Evolutionary conservation across 2,888 invertebrate species (phyloP).

Genomic region (Trachelus troglodyta): DNA sequence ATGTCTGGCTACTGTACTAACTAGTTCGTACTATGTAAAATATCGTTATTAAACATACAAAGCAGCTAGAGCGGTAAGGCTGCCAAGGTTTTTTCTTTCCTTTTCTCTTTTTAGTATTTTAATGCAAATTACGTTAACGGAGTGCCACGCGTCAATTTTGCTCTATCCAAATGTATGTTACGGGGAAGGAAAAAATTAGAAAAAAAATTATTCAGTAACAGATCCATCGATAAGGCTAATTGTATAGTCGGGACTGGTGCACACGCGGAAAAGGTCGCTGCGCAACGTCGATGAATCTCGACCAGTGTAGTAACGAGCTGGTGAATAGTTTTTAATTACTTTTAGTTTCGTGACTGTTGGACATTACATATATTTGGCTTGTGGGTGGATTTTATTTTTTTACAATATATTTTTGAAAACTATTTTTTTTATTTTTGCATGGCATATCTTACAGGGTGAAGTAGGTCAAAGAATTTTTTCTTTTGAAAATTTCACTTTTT

Average conservation of each 20-base stretch:
- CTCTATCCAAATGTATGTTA: not conserved
- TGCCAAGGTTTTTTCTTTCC: not conserved
- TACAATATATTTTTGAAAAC: not conserved
- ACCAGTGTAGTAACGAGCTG: not conserved
- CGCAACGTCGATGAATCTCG: not conserved
- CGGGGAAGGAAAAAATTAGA: not conserved
- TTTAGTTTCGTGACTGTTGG: not conserved
- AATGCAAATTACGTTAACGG: not conserved
- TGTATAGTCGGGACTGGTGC: not conserved
- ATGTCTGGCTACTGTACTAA: not conserved
- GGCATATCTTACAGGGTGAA: not conserved
- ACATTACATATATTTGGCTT: not conserved
- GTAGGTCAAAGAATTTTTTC: not conserved
- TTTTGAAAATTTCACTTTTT: not conserved
- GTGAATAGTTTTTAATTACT: not conserved
- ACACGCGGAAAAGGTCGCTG: not conserved
- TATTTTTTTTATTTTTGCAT: not conserved
- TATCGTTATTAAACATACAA: not conserved
- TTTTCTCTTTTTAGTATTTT: not conserved
- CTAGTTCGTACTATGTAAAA: not conserved
- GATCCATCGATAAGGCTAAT: not conserved
- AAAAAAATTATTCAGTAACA: not conserved
- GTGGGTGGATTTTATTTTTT: not conserved
- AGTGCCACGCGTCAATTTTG: not conserved
- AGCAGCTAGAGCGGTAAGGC: not conserved